Percentiles rank a stretch among this genome's conserved stretches.
These are phyloP conservation scores for Phaonia tiefii DNA, from an alignment of 2,888 invertebrate species.

Conservation along the genomic window DNA sequence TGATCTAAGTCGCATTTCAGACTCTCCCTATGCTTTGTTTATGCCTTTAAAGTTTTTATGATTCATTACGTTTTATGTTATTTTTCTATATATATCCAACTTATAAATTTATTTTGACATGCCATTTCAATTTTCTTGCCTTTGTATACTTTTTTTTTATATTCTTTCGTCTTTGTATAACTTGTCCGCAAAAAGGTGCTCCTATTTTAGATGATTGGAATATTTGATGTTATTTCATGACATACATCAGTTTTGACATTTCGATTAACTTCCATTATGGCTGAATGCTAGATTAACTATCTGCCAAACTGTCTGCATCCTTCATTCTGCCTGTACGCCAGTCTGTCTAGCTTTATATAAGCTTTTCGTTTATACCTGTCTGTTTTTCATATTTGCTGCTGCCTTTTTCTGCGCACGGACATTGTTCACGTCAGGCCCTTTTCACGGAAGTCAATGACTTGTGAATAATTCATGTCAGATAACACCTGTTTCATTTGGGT, in stretches of 20 bases:
- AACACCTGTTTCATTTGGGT: conserved; percentile 19
- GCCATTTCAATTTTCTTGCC: too few species aligned
- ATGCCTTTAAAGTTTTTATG: too few species aligned
- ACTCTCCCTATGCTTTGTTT: too few species aligned
- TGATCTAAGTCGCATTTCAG: too few species aligned
- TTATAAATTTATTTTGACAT: too few species aligned
- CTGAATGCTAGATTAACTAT: conserved; percentile 20
- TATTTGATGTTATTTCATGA: background rate
- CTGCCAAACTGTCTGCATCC: background rate
- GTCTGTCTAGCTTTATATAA: background rate
- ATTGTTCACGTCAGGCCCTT: background rate
- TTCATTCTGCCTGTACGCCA: background rate
- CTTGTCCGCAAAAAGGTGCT: too few species aligned
- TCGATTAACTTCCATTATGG: conserved; percentile 49
- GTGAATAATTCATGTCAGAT: conserved; percentile 37
- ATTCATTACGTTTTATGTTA: too few species aligned
- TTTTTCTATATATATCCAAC: too few species aligned
- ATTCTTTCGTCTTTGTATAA: too few species aligned
- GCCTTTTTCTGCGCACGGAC: background rate
- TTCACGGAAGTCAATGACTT: conserved; percentile 22
- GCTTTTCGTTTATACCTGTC: background rate
- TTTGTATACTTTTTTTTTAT: too few species aligned
- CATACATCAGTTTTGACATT: conserved; percentile 45
- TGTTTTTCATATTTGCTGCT: background rate
- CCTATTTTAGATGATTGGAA: too few species aligned